Conservation (phyloP, 2,113 vertebrate species). For the Limanda limanda region DNA sequence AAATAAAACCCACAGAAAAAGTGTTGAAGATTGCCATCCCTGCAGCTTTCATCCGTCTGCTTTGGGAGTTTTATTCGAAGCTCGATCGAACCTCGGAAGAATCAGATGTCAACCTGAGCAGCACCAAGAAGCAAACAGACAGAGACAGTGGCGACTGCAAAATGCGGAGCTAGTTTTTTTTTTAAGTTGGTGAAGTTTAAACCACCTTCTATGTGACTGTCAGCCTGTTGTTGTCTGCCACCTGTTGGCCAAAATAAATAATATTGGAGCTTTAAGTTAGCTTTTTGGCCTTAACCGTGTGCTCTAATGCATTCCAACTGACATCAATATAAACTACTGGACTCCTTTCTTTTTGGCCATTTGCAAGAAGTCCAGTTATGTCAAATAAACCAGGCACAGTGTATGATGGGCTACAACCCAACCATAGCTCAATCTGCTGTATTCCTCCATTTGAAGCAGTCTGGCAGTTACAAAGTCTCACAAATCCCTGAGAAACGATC, state of each 20-base stretch:
- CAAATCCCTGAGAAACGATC: slow-evolving; percentile 4
- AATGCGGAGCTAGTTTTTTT: too few species aligned
- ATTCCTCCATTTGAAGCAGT: background rate
- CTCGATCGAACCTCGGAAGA: background rate
- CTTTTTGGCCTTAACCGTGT: background rate
- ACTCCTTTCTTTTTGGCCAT: background rate
- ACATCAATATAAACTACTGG: background rate
- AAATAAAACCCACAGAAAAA: background rate
- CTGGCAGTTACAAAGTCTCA: background rate
- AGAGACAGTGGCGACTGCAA: background rate
- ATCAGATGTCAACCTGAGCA: background rate
- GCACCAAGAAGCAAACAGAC: background rate
- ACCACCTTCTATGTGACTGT: background rate
- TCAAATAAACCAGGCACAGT: too few species aligned
- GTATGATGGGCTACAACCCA: background rate
- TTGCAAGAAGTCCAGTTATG: background rate
- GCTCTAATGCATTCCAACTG: background rate
- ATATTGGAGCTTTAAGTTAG: background rate
- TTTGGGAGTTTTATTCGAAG: background rate
- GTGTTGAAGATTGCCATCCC: too few species aligned
- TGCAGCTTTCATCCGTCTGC: background rate
- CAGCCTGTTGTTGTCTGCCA: background rate
- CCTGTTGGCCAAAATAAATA: background rate
- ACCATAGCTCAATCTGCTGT: background rate
- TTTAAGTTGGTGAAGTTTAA: background rate